phyloP scores from a whole-genome alignment of 2,888 invertebrate species.

The Poecilus cupreus region DNA sequence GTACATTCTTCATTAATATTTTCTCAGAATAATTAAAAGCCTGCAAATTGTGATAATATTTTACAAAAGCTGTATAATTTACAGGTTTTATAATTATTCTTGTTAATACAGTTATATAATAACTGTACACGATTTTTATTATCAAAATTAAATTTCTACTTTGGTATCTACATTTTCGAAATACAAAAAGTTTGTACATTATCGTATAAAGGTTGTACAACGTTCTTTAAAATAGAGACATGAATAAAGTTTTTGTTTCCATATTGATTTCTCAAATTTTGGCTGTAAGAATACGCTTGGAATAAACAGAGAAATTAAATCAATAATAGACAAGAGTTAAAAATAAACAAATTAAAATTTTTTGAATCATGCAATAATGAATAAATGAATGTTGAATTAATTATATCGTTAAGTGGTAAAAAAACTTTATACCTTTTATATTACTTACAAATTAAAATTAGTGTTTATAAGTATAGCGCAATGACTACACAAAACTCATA shows the following conservation, averaged over 20 bases:
- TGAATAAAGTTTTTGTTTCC: background rate
- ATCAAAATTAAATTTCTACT: background rate
- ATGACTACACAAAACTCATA: background rate
- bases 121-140: background rate
- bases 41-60: background rate
- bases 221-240: background rate
- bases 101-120: background rate
- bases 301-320: slow-evolving; percentile 21
- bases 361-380: slow-evolving; percentile 4
- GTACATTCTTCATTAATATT: background rate
- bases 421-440: background rate
- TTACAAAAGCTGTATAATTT: slow-evolving; percentile 7
- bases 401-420: background rate
- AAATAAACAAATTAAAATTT: slow-evolving; percentile 9
- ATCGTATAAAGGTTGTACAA: slow-evolving; percentile 5
- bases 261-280: slow-evolving; percentile 27
- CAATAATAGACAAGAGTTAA: slow-evolving; percentile 13
- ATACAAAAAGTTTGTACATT: slow-evolving; percentile 34
- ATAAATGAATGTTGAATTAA: slow-evolving; percentile 5
- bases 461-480: background rate
- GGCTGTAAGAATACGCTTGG: background rate
- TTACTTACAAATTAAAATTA: slow-evolving; percentile 16
- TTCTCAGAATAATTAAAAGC: slow-evolving; percentile 7
- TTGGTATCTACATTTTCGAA: background rate
- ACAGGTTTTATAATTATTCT: slow-evolving; percentile 7